phyloP scores from a whole-genome alignment of 2,113 vertebrate species.

The Machaerirhynchus nigripectus region DNA sequence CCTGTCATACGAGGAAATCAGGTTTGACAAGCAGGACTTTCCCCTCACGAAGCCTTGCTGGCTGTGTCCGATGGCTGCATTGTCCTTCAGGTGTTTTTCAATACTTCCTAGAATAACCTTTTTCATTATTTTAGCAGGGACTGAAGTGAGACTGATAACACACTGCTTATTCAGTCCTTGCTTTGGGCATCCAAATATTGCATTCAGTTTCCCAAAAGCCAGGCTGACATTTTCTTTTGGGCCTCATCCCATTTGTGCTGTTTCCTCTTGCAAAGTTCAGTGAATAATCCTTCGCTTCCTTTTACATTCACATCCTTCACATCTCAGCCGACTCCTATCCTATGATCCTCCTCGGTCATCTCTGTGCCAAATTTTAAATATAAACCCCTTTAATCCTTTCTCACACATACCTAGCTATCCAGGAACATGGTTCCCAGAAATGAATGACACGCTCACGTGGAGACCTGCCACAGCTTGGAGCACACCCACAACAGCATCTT shows the following conservation, averaged over 20 bases:
- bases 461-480: neutral
- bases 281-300: neutral
- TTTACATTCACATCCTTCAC: neutral
- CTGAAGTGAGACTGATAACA: neutral
- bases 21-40: neutral
- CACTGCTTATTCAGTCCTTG: neutral
- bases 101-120: neutral
- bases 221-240: constrained; percentile 1
- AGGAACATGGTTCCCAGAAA: neutral
- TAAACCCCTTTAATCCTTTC: neutral
- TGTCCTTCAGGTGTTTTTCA: neutral
- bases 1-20: neutral
- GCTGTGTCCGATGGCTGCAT: accelerated
- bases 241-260: neutral
- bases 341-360: neutral
- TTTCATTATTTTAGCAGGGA: neutral
- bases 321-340: neutral
- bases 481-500: neutral
- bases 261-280: neutral
- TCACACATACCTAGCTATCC: neutral
- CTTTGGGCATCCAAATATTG: neutral
- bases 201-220: neutral
- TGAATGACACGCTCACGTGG: neutral
- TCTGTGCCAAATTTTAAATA: neutral
- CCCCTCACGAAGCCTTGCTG: neutral